Evolutionary conservation across 2,113 vertebrate species (phyloP), one percentile per base, ranked within the genome.

Genomic region (Corapipo altera): DNA sequence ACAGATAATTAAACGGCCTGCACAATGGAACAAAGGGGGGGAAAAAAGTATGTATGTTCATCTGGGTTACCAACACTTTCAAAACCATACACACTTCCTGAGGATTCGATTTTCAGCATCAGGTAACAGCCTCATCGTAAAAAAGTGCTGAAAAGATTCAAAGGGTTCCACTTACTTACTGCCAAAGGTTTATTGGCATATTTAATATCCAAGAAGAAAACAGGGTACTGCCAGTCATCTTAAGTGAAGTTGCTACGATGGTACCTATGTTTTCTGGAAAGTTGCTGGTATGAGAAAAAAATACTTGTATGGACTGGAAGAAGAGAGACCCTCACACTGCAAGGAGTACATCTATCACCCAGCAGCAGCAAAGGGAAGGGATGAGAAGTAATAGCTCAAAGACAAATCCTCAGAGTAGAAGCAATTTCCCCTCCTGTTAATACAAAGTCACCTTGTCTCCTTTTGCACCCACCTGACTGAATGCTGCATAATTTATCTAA

Each of bases 1-100:
- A 98, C n/a, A 99, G 97, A 22, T 96, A 95, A 57, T 85, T 66
- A 92, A 98, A 99, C 0, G 98, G 98, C 95, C 99, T 99, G 96
- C 32, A 93, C 46, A 97, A 80, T 20, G 79, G 43, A 88, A 82
- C 3, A 90, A 17, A 5, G 44, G 5, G 8, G 11, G 24, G 16
- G 26, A 67, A 23, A 24, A 28, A 76, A 61, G 7, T 27, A 55
- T 2, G 17, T 24, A 72, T 3, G n/a, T 5, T 51, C 12, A 37
- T 73, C 33, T 41, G 19, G 5, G 16, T 67, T 83, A 71, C 54
- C 37, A 65, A 65, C 37, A 87, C 49, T 62, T 91, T 51, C 41
- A 89, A 86, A 83, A 84, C 20, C 22, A 77, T 2, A 8, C 46
- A 81, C 28, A 67, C 17, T 66, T 71, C 35, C 43, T 1, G 2